These are phyloP conservation scores for Ctenicera cuprea DNA, from an alignment of 2,888 invertebrate species.

Conservation along the genomic window DNA sequence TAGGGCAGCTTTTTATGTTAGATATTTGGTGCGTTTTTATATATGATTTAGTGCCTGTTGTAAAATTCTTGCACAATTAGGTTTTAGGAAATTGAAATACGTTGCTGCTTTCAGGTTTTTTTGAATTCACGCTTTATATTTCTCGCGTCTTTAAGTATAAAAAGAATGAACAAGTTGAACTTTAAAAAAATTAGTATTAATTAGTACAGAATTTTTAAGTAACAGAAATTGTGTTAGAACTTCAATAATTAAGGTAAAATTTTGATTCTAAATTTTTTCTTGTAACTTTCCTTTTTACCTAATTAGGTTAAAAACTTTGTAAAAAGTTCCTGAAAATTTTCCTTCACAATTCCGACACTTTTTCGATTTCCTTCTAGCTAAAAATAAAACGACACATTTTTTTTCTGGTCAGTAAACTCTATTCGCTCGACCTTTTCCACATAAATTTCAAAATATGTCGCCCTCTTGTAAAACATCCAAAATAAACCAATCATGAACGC, in stretches of 20 bases:
- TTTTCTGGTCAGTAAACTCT: slow-evolving; percentile 3
- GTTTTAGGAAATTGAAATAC: background rate
- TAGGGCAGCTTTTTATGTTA: background rate
- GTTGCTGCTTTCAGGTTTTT: background rate
- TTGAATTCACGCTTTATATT: no score
- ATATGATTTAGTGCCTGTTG: background rate
- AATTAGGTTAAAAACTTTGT: background rate
- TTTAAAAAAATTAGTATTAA: background rate
- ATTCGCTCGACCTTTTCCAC: slow-evolving; percentile 24
- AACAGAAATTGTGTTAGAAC: background rate
- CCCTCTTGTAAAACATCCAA: slow-evolving; percentile 30
- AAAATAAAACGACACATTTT: slow-evolving; percentile 12
- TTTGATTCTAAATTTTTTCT: background rate
- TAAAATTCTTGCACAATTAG: background rate
- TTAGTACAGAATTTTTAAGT: background rate
- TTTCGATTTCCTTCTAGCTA: background rate
- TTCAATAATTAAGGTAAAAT: slow-evolving; percentile 5
- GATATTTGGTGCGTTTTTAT: slow-evolving; percentile 1
- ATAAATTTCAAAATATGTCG: slow-evolving; percentile 31
- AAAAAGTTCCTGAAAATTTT: background rate
- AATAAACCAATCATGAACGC: slow-evolving; percentile 41
- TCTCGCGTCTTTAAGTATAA: no score
- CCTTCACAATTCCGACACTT: background rate
- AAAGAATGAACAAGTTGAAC: background rate
- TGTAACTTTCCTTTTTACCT: background rate